phyloP scores from a whole-genome alignment of 2,797 vertebrate genomes.

The Salarias fasciatus region DNA sequence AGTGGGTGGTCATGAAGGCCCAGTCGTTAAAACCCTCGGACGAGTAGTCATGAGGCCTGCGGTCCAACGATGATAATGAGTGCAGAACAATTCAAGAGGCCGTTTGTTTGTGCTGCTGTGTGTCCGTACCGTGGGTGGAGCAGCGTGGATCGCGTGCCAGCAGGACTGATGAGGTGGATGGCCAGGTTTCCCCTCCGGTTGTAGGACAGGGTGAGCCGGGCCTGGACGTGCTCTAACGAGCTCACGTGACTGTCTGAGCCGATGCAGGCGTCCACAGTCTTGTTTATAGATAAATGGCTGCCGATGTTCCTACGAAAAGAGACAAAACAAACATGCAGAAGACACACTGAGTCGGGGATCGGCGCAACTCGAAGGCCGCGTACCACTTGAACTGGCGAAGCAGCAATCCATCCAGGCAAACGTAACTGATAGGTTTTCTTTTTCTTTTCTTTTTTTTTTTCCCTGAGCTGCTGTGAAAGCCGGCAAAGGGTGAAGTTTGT shows the following conservation, averaged over 20 bases:
- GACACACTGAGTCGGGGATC: slow-evolving; percentile 4
- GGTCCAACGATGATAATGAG: slow-evolving; percentile 17
- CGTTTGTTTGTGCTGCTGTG: neutral
- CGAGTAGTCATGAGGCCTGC: slow-evolving; percentile 94
- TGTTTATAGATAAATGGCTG: slow-evolving; percentile 87
- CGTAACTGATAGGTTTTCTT: slow-evolving; percentile 30
- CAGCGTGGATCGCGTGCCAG: slow-evolving; percentile 93
- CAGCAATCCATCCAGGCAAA: slow-evolving; percentile 12
- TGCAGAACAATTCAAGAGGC: slow-evolving; percentile 12
- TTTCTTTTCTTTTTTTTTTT: no score
- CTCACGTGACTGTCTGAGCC: slow-evolving; percentile 88
- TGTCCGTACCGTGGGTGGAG: slow-evolving; percentile 89
- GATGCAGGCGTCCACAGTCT: slow-evolving; percentile 87
- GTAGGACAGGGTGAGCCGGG: slow-evolving; percentile 93
- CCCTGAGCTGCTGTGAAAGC: slow-evolving; percentile 24
- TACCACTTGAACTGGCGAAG: slow-evolving; percentile 13
- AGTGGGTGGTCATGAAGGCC: slow-evolving; percentile 99
- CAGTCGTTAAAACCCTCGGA: slow-evolving; percentile 97
- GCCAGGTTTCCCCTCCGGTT: slow-evolving; percentile 96
- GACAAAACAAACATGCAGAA: neutral
- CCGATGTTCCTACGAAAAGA: slow-evolving; percentile 92
- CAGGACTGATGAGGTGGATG: slow-evolving; percentile 93
- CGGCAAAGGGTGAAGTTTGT: slow-evolving; percentile 43
- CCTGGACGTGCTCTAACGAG: slow-evolving; percentile 92
- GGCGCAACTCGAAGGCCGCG: neutral